Evolutionary conservation across 2,797 vertebrate genomes (phyloP).

Genomic region (Periparus ater): DNA sequence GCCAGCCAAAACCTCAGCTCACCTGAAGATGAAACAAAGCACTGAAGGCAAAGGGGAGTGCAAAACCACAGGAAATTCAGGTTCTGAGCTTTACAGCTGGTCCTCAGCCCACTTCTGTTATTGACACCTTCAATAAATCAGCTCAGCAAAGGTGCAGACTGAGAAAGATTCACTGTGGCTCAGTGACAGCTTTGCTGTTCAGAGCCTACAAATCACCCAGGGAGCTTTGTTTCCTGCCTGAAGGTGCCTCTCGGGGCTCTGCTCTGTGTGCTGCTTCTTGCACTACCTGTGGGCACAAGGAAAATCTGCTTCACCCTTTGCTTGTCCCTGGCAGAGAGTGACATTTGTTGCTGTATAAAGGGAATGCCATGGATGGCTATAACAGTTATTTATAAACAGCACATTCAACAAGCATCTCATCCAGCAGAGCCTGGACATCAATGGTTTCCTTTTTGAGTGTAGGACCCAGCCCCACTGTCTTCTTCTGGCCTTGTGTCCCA

Average conservation of each 20-base stretch:
- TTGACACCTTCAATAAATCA: not conserved
- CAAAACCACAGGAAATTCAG: not conserved
- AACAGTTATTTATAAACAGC: not conserved
- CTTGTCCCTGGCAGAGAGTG: not conserved
- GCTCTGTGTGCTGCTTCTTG: rapidly evolving
- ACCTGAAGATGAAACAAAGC: not conserved
- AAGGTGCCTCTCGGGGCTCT: not conserved
- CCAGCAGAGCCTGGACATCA: not conserved
- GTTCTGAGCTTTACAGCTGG: not conserved
- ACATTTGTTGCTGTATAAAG: not conserved
- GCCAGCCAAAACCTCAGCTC: not conserved
- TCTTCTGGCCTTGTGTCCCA: not conserved
- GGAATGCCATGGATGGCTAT: not conserved
- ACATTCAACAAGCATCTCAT: not conserved
- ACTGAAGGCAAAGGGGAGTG: not conserved
- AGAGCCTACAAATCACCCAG: not conserved
- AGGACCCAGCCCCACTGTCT: not conserved
- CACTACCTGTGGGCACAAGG: not conserved
- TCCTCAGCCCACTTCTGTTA: not conserved
- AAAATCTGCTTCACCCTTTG: not conserved
- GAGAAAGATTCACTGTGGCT: not conserved
- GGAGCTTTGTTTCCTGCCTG: not conserved
- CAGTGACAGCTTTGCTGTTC: not conserved
- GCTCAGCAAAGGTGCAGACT: not conserved
- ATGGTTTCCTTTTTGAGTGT: not conserved